Base-by-base conservation (phyloP, 35 echinoderm and acorn worm species). In the Holothuria glaberrima region DNA sequence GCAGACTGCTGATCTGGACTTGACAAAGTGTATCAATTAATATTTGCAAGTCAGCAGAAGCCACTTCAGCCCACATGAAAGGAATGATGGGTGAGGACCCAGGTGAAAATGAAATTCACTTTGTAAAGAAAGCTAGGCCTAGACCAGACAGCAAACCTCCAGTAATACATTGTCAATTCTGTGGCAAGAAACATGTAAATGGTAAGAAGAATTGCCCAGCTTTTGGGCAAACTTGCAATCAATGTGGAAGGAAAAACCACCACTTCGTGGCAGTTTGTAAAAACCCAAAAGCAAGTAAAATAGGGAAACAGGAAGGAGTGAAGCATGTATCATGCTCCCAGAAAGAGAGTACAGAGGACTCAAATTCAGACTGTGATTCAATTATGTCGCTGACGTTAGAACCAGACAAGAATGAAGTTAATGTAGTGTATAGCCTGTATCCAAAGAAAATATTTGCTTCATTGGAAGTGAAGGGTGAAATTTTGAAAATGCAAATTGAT, bases 401-500 rank as follows among this genome's bases (percentile, higher is more conserved):
- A 46, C 9, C 36, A 41, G 75, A 80, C 20, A 22, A 48, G 75
- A 48, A 80, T 57, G 38, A 80, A 81, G 6, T 48, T 54, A 81
- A 81, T 30, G 22, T 26, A 48, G 77, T 44, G 45, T 31, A 58
- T 41, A 81, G 22, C 52, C 32, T 46, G 44, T 81, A 81, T 58
- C 21, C 38, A 54, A 58, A n/a, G 52, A 81, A 81, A 81, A 81
- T 81, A 81, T 58, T 54, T 81, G 77, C 77, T 48, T 24, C 77
- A 24, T 24, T 81, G 77, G 45, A 81, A 54, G 10, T 21, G 21
- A 81, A 81, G 38, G 77, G 26, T 58, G 52, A 81, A 81, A 21
- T 26, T 81, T 20, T 81, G 18, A 81, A 81, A 26, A 67, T 67
- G 83, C 59, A 86, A 67, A n/a, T 86, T 86, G 83, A 68, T 33